These are phyloP conservation scores for Trichomycterus rosablanca DNA, from an alignment of 2,113 vertebrate species.

Conservation along the genomic window DNA sequence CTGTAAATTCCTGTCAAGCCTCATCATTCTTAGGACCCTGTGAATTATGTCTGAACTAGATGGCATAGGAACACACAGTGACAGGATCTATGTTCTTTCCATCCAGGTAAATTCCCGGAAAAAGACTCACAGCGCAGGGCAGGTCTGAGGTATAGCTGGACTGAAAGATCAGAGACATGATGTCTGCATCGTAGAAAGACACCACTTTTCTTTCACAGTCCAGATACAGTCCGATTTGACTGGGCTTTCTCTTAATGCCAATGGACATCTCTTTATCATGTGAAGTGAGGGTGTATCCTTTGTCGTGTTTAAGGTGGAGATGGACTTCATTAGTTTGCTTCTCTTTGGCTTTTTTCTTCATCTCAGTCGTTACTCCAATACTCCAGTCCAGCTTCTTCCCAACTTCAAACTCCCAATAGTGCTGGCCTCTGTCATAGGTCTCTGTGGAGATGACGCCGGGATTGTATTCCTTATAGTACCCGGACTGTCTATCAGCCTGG, in stretches of 20 bases:
- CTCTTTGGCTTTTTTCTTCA: not conserved
- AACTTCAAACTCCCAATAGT: conserved; percentile 52
- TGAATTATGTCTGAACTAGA: too few species aligned
- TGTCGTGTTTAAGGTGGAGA: conserved; percentile 20
- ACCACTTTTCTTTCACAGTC: conserved; percentile 38
- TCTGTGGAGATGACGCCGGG: conserved; percentile 11
- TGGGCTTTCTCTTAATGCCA: not conserved
- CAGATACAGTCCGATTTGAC: conserved; percentile 46
- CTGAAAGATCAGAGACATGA: conserved; percentile 28
- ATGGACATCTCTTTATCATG: not conserved
- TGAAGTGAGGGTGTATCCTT: not conserved
- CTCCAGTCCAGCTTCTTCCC: conserved; percentile 44
- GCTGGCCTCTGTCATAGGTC: conserved; percentile 38
- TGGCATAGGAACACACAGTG: conserved; percentile 21
- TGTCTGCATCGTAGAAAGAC: conserved; percentile 49
- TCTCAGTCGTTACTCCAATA: conserved; percentile 31
- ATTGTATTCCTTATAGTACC: not conserved
- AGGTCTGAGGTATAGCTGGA: conserved; percentile 7
- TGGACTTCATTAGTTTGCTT: not conserved
- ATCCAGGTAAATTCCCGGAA: conserved; percentile 34
- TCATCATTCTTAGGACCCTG: too few species aligned
- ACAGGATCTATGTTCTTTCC: conserved; percentile 30
- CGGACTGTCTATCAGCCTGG: not conserved
- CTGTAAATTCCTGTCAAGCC: too few species aligned
- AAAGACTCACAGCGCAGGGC: conserved; percentile 21